Evolutionary conservation across 2,113 vertebrate genomes (phyloP).

Genomic region (Gymnarchus niloticus): DNA sequence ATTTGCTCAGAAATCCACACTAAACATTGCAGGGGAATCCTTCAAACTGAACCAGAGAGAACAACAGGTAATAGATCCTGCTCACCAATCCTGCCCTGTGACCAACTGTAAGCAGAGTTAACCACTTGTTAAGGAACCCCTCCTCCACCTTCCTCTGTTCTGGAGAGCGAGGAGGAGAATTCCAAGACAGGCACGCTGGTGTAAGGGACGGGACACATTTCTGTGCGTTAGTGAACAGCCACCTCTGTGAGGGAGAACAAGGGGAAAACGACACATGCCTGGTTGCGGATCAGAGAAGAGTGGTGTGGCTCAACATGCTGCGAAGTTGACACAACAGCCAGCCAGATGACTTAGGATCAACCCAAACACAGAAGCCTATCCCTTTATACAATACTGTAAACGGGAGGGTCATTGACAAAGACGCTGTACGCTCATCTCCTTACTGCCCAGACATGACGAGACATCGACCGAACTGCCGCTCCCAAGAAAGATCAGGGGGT

Average conservation of each 20-base stretch:
- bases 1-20: conserved; percentile 15
- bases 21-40: conserved; percentile 40
- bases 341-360: not conserved
- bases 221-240: not conserved
- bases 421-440: not conserved
- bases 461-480: not conserved
- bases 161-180: not conserved
- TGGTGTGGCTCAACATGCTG: not conserved
- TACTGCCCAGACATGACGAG: not conserved
- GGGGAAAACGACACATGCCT: no score
- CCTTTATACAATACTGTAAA: no score
- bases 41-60: conserved; percentile 55
- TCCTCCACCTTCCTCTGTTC: not conserved
- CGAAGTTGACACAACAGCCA: not conserved
- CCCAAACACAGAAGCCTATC: not conserved
- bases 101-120: conserved; percentile 53
- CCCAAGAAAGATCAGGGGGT: not conserved
- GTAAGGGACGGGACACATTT: not conserved
- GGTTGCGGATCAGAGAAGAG: no score
- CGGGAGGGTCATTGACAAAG: not conserved
- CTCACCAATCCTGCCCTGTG: conserved; percentile 41
- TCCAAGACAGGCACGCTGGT: not conserved
- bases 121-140: conserved; percentile 49
- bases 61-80: conserved; percentile 63
- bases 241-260: not conserved